Evolutionary conservation across 2,113 vertebrate genomes (phyloP).

Genomic region (Aphyosemion australe): DNA sequence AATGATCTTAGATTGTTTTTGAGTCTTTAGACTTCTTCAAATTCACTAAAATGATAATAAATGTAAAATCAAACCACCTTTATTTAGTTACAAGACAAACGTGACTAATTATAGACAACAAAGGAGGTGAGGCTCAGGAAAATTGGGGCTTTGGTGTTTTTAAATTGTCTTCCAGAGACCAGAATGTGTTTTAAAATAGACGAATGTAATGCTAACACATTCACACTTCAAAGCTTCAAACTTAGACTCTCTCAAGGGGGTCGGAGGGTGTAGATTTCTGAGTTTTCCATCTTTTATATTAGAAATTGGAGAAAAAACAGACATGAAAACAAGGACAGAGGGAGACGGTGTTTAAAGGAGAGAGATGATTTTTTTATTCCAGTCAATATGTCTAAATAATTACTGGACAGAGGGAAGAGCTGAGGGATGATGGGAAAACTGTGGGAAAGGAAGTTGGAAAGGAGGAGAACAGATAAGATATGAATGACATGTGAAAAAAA

Average conservation of each 20-base stretch:
- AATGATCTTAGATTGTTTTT: not conserved
- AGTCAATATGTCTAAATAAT: conserved; percentile 43
- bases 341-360: conserved; percentile 5
- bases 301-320: conserved; percentile 17
- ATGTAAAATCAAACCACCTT: too few species aligned
- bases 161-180: conserved; percentile 16
- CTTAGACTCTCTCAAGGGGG: conserved; percentile 14
- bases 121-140: not conserved
- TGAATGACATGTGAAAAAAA: not conserved
- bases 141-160: conserved; percentile 15
- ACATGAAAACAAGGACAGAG: conserved; percentile 4
- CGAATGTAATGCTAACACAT: conserved; percentile 32
- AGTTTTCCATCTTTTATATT: conserved; percentile 18
- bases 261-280: conserved; percentile 17
- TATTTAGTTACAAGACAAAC: too few species aligned
- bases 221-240: conserved; percentile 47
- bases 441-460: conserved; percentile 12
- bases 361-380: conserved; percentile 11
- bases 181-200: conserved; percentile 36
- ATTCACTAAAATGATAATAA: too few species aligned
- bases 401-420: conserved; percentile 6
- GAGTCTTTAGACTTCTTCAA: not conserved
- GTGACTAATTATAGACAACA: too few species aligned
- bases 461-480: conserved; percentile 32
- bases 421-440: not conserved